Percentiles rank a stretch among this genome's conserved stretches.
Evolutionary conservation across 2,113 vertebrate species (phyloP).

Genomic region (Alethe castanea): DNA sequence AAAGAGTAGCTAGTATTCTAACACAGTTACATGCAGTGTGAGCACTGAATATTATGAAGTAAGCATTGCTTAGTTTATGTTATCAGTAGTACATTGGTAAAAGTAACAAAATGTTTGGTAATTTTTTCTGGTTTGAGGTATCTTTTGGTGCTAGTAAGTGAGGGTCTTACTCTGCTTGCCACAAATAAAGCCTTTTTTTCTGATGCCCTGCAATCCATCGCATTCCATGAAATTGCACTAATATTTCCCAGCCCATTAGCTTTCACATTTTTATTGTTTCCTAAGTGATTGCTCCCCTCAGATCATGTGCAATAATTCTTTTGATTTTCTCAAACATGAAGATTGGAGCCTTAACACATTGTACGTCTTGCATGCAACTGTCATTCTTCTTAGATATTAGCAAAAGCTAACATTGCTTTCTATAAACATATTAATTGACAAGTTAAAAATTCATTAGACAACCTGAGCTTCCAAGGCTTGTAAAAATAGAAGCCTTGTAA

Average conservation of each 20-base stretch:
- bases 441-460: conserved; percentile 66
- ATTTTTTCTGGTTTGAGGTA: background rate
- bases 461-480: conserved; percentile 50
- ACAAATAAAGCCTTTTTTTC: background rate
- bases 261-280: background rate
- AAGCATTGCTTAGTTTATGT: background rate
- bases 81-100: background rate
- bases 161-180: background rate
- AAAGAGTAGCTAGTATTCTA: background rate
- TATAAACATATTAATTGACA: conserved; percentile 47
- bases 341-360: background rate
- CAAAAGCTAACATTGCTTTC: conserved; percentile 38
- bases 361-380: conserved; percentile 38
- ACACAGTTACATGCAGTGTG: background rate
- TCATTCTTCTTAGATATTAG: conserved; percentile 62
- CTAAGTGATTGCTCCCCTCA: background rate
- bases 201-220: background rate
- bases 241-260: background rate
- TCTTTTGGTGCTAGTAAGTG: background rate
- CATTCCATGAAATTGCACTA: background rate
- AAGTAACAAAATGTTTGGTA: background rate
- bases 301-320: background rate
- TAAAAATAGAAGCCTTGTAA: conserved; percentile 59
- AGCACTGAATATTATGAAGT: background rate
- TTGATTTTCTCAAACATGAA: background rate